phyloP scores from a whole-genome alignment of 2,888 invertebrate species.

The Junonia oenone region DNA sequence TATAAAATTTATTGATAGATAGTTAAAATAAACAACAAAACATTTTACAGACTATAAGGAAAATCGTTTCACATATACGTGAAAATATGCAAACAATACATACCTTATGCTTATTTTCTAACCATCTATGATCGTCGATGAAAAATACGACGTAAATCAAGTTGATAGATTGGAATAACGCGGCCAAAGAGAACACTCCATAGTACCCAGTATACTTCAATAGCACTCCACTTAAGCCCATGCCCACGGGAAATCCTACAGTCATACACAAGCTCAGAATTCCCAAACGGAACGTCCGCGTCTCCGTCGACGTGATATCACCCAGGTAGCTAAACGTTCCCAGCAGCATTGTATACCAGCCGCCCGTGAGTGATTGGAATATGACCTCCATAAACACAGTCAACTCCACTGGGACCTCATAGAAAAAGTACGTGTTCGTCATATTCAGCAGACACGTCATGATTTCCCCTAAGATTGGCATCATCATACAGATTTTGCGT shows the following conservation, averaged over 20 bases:
- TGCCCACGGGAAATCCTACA: slow-evolving; percentile 69
- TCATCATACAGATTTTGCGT: slow-evolving; percentile 79
- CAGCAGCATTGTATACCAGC: slow-evolving; percentile 79
- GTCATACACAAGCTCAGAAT: slow-evolving; percentile 71
- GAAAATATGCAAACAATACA: slow-evolving; percentile 29
- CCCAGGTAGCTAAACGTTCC: slow-evolving; percentile 81
- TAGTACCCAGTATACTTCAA: slow-evolving; percentile 69
- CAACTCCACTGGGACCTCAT: slow-evolving; percentile 73
- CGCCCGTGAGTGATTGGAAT: slow-evolving; percentile 74
- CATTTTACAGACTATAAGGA: slow-evolving; percentile 3
- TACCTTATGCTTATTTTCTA: slow-evolving; percentile 61
- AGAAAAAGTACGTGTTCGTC: slow-evolving; percentile 76
- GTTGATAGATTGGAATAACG: slow-evolving; percentile 57
- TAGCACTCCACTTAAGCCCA: slow-evolving; percentile 64
- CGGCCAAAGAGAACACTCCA: slow-evolving; percentile 71
- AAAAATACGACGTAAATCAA: slow-evolving; percentile 65
- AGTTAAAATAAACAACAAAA: background rate
- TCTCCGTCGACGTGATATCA: slow-evolving; percentile 76
- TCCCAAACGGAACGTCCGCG: slow-evolving; percentile 81
- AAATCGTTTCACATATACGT: slow-evolving; percentile 5
- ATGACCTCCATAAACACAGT: slow-evolving; percentile 76
- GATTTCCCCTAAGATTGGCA: slow-evolving; percentile 78
- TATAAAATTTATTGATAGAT: too few relatives aligned
- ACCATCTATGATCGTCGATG: slow-evolving; percentile 68
- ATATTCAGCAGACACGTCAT: slow-evolving; percentile 71